phyloP scores from a whole-genome alignment of 2,888 invertebrate genomes.

The Yponomeuta plumbellus region DNA sequence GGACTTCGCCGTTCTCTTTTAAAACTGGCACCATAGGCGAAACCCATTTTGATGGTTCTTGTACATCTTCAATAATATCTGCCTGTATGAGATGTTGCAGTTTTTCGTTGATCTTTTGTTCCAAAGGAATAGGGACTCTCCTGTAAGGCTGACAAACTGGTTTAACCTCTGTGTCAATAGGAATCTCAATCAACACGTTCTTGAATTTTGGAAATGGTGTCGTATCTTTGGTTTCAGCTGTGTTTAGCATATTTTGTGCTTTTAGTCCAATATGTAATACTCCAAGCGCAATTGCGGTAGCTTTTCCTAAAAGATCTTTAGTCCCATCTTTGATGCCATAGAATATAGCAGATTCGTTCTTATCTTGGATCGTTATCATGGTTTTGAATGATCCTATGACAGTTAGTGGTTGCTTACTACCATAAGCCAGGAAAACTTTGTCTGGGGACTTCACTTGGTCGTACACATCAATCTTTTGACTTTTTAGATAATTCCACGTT shows the following conservation, averaged over 20 bases:
- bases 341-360: slow-evolving; percentile 17
- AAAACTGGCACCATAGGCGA: slow-evolving; percentile 24
- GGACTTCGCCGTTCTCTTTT: slow-evolving; percentile 21
- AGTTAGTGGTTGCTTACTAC: slow-evolving; percentile 18
- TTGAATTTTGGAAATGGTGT: slow-evolving; percentile 26
- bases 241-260: slow-evolving; percentile 12
- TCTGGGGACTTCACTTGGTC: slow-evolving; percentile 15
- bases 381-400: slow-evolving; percentile 16
- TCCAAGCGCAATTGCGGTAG: slow-evolving; percentile 21
- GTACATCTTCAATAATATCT: slow-evolving; percentile 21
- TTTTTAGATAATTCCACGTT: slow-evolving; percentile 16
- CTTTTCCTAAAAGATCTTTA: slow-evolving; percentile 25
- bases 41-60: slow-evolving; percentile 21
- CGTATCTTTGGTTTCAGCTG: not conserved
- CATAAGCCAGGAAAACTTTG: slow-evolving; percentile 19
- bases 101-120: slow-evolving; percentile 16
- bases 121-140: slow-evolving; percentile 20
- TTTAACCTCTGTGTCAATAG: slow-evolving; percentile 23
- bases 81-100: slow-evolving; percentile 21
- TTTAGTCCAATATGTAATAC: slow-evolving; percentile 20
- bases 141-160: slow-evolving; percentile 23
- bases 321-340: slow-evolving; percentile 26
- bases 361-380: not conserved
- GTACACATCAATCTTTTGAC: not conserved
- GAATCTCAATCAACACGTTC: slow-evolving; percentile 25